A percentile compares a stretch with the other conserved stretches of the same genome.
Conservation (phyloP, 2,113 vertebrate species). For the Hystrix cristata region DNA sequence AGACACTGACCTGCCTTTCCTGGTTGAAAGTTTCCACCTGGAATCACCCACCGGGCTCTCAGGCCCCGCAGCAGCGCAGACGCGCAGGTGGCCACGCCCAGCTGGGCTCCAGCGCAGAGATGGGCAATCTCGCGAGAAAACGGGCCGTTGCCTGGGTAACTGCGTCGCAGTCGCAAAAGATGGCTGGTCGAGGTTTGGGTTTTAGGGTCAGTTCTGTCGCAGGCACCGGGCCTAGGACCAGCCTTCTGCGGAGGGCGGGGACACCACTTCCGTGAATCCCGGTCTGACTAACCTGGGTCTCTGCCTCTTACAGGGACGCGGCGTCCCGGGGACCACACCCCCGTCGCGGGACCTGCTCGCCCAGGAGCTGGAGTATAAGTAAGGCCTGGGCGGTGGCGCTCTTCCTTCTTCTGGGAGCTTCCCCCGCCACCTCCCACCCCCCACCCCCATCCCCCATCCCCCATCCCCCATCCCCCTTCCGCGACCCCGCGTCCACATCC, state of each 20-base stretch:
- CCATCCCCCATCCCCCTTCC: no score
- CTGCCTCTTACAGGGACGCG: conserved; percentile 60
- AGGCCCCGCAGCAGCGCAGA: rapidly evolving
- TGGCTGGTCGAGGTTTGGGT: conserved; percentile 10
- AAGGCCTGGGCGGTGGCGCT: conserved; percentile 64
- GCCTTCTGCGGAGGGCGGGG: no score
- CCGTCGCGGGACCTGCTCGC: conserved; percentile 86
- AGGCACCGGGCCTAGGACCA: rapidly evolving
- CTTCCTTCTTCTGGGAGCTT: neutral
- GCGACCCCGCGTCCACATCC: no score
- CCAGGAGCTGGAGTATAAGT: conserved; percentile 94
- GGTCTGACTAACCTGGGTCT: neutral
- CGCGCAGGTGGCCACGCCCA: rapidly evolving
- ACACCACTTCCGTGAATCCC: no score
- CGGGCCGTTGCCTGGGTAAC: conserved; percentile 66
- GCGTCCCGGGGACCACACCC: neutral
- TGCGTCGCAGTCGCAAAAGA: neutral
- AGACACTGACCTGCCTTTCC: neutral
- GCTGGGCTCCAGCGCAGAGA: neutral
- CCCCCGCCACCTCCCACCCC: no score
- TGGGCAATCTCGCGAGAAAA: conserved; percentile 70
- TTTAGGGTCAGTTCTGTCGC: neutral
- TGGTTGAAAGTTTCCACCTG: neutral
- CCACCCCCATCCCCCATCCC: no score
- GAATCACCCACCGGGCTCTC: neutral